Base-by-base conservation (phyloP, 1,140 invertebrate genomes). In the Chironomus tepperi region DNA sequence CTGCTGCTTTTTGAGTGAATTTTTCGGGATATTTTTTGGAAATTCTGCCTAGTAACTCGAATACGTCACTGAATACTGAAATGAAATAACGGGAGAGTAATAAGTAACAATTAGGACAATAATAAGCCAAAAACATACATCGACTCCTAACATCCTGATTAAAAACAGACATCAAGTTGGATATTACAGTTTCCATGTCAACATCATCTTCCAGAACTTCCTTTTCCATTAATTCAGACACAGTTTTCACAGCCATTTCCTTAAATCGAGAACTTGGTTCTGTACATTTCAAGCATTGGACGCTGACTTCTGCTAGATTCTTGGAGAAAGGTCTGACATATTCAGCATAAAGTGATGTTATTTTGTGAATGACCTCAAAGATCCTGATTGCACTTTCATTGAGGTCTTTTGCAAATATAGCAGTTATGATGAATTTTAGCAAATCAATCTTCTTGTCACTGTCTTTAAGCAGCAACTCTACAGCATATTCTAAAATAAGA, bases 401-500 rank as follows among this genome's bases (percentile, higher is more conserved):
- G 90, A 79, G 88, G 88, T n/a, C n/a, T 57, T 57, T 57, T 15
- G 10, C n/a, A 5, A n/a, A n/a, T 5, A 57, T 57, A 5, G 47
- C 8, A n/a, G 47, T 12, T 12, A 57, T 57, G 5, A 57, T 5
- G n/a, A 57, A 57, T n/a, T 57, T 57, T 57, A 15, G 12, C 1
- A 57, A 15, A 3, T 57, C 47, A 57, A 57, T 57, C n/a, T 57
- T 57, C 3, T 15, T 57, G 3, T 57, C 47, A 57, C n/a, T 57
- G 12, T 57, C 47, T 57, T 57, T 57, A 12, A 57, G 47, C 15
- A 57, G 15, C 10, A 57, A 57, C n/a, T 57, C 47, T 0, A 57
- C n/a, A 0, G 47, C 47, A 57, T 57, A 57, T 57, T 57, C 47
- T 57, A 57, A 3, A 47, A 47, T 47, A n/a, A 47, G 2, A 3